These are phyloP conservation scores for Recurvirostra avosetta DNA, from an alignment of 2,113 vertebrate genomes.

Conservation along the genomic window DNA sequence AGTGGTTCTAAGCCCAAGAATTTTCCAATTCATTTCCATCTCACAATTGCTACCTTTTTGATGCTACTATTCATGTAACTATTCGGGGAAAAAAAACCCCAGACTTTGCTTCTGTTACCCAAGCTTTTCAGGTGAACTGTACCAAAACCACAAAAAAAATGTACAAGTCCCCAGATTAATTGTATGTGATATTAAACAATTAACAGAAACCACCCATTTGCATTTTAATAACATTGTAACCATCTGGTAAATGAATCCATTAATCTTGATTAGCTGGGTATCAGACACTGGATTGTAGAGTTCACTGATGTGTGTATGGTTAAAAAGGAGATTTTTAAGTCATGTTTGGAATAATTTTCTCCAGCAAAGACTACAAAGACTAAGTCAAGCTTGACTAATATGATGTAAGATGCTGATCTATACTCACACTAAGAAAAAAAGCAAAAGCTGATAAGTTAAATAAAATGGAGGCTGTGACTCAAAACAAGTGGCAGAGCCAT, in stretches of 20 bases:
- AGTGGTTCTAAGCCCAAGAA: neutral
- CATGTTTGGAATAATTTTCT: constrained; percentile 36
- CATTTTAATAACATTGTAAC: constrained; percentile 98
- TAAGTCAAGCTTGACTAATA: neutral
- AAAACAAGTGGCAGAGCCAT: neutral
- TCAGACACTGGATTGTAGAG: constrained; percentile 73
- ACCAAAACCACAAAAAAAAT: constrained; percentile 61
- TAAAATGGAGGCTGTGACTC: neutral
- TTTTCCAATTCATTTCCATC: neutral
- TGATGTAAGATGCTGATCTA: neutral
- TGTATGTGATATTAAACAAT: constrained; percentile 89
- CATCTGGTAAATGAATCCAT: constrained; percentile 91
- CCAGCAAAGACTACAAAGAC: neutral
- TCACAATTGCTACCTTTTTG: constrained; percentile 19
- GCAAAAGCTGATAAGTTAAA: neutral
- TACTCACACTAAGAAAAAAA: neutral
- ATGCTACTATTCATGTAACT: neutral
- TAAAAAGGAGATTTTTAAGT: constrained; percentile 47
- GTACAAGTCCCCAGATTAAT: constrained; percentile 81
- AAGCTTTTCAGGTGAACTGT: constrained; percentile 54
- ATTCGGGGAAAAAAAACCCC: neutral
- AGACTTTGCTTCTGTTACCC: constrained; percentile 5
- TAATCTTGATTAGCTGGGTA: constrained; percentile 93
- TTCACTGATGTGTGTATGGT: constrained; percentile 72
- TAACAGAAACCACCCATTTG: constrained; percentile 92